phyloP scores from a whole-genome alignment of 1,140 invertebrate genomes.

The Drosophila azteca region DNA sequence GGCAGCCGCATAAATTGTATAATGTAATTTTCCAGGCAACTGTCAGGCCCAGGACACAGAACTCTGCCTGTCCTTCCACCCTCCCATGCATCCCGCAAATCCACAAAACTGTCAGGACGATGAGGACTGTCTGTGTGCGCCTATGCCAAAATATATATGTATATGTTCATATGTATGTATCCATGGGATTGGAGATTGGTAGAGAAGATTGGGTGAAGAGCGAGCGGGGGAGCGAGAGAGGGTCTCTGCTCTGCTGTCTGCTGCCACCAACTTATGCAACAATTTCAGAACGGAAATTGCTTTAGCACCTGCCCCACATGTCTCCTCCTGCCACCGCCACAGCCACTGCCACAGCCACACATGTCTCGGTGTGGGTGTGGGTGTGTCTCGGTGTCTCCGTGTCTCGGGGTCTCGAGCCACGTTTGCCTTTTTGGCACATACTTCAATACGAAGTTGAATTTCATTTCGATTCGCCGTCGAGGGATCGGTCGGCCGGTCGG shows the following conservation, averaged over 20 bases:
- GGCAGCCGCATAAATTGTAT: slow-evolving; percentile 80
- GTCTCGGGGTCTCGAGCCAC: slow-evolving; percentile 33
- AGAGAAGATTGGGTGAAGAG: neutral
- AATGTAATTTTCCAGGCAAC: slow-evolving; percentile 75
- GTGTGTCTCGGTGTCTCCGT: slow-evolving; percentile 18
- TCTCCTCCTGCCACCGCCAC: slow-evolving; percentile 3
- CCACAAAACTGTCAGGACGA: slow-evolving; percentile 73
- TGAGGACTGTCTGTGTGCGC: slow-evolving; percentile 57
- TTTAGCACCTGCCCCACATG: slow-evolving; percentile 73
- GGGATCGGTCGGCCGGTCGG: neutral
- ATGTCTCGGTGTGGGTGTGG: slow-evolving; percentile 20
- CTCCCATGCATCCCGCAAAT: slow-evolving; percentile 46
- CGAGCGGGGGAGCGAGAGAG: no score
- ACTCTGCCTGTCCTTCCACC: neutral
- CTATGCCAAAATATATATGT: slow-evolving; percentile 65
- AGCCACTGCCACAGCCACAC: slow-evolving; percentile 3
- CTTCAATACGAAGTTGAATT: slow-evolving; percentile 80
- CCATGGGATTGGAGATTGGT: slow-evolving; percentile 4
- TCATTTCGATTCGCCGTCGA: slow-evolving; percentile 64
- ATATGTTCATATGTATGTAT: neutral
- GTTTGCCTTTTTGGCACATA: slow-evolving; percentile 80
- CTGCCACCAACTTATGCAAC: slow-evolving; percentile 77
- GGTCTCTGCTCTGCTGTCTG: slow-evolving; percentile 31
- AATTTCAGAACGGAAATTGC: slow-evolving; percentile 81
- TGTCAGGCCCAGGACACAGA: slow-evolving; percentile 31